Evolutionary conservation across 53 echinoderm and acorn worm genomes (phyloP), one percentile per base, ranked within the genome.

Genomic region (Holothuria leucospilota): DNA sequence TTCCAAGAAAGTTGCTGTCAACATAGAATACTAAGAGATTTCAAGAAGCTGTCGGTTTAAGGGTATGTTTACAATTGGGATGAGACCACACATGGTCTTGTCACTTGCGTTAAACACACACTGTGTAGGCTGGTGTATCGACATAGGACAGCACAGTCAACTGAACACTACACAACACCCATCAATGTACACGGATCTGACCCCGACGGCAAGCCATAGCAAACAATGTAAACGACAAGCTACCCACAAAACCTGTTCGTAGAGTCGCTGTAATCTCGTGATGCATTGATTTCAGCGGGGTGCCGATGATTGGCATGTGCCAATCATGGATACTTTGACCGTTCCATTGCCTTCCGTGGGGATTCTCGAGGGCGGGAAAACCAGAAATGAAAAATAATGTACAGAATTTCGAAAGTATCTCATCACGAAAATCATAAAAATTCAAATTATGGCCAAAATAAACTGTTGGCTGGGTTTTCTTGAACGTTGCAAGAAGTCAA

Each of bases 251-350:
- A 75, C 75, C 75, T 51, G 51, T 52, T 75, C 21, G 75, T 52
- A 49, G 52, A 24, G 52, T 75, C 75, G 75, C 39, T 20, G 51
- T 53, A 75, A 75, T 75, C 75, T 51, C 14, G 24, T 21, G 75
- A 75, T 75, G 75, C 75, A 75, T 75, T 51, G 75, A 75, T 75
- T 75, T 15, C 75, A 75, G 51, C 75, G 75, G 75, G 75, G 51
- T 51, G 75, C 46, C 49, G 49, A 52, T 75, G 75, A 75, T 75
- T 75, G 75, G 27, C 75, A 75, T 52, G 52, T 75, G 75, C 51
- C 75, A 75, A 75, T 75, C 75, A 75, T 26, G 25, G 15, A 21
- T 24, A 75, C 10, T 75, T 27, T 75, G 75, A 75, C 51, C 51
- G 52, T 75, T 75, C 75, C 75, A 75, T 75, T 75, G n/a, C 39